Percentiles rank a stretch among this genome's conserved stretches.
Conservation (phyloP, 2,888 invertebrate genomes). For the Alloscopus bannaensis region DNA sequence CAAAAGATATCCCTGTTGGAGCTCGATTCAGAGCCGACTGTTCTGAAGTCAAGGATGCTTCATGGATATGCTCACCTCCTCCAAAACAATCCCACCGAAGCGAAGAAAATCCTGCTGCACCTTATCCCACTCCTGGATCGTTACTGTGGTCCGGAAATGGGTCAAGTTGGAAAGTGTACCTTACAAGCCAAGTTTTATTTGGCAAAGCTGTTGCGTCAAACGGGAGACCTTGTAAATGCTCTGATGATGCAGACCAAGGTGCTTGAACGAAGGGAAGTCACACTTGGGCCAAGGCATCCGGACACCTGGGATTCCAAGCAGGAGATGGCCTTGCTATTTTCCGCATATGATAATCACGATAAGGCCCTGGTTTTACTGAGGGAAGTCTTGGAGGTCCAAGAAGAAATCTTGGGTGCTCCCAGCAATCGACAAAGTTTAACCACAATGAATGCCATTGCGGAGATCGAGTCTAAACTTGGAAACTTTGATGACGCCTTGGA, state of each 20-base stretch:
- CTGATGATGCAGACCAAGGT: constrained; percentile 46
- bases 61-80: constrained; percentile 30
- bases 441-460: constrained; percentile 48
- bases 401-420: constrained; percentile 38
- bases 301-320: constrained; percentile 35
- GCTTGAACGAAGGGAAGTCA: constrained; percentile 22
- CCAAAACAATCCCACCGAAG: constrained; percentile 27
- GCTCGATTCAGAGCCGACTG: constrained; percentile 41
- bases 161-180: neutral
- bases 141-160: constrained; percentile 8
- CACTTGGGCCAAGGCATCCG: constrained; percentile 32
- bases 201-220: constrained; percentile 25
- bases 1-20: constrained; percentile 33
- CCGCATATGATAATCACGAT: constrained; percentile 42
- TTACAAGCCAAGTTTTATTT: constrained; percentile 31
- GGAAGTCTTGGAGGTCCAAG: constrained; percentile 36
- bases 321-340: constrained; percentile 40
- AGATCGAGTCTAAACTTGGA: constrained; percentile 39
- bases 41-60: constrained; percentile 16
- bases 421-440: constrained; percentile 42
- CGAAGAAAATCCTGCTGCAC: constrained; percentile 36
- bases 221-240: constrained; percentile 43
- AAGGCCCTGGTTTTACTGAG: constrained; percentile 23
- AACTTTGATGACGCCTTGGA: constrained; percentile 50
- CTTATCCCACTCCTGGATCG: constrained; percentile 34